Evolutionary conservation across 2,113 vertebrate genomes (phyloP).

Genomic region (Aphelocoma coerulescens): DNA sequence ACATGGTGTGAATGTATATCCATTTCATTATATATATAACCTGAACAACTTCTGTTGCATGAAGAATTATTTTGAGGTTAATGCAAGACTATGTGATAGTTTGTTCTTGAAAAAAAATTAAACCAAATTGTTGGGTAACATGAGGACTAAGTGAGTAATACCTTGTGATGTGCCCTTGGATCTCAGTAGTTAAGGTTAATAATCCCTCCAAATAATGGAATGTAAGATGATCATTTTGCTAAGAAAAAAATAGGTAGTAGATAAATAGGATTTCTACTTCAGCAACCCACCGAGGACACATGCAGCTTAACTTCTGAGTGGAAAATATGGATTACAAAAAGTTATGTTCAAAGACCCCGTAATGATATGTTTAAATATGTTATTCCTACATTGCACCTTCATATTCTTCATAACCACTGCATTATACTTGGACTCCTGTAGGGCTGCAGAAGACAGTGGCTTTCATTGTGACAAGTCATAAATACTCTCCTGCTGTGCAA

Average conservation of each 20-base stretch:
- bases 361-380: constrained; percentile 66
- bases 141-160: neutral
- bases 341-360: constrained; percentile 16
- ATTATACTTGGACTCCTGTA: constrained; percentile 59
- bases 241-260: constrained; percentile 49
- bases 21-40: neutral
- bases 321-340: constrained; percentile 32
- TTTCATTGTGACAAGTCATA: constrained; percentile 67
- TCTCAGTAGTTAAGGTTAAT: constrained; percentile 47
- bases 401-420: constrained; percentile 44
- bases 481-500: constrained; percentile 66
- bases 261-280: constrained; percentile 59
- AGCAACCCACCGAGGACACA: constrained; percentile 53
- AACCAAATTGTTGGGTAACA: neutral
- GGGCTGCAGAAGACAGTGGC: constrained; percentile 52
- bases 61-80: constrained; percentile 14
- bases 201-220: constrained; percentile 54
- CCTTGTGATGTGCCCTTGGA: constrained; percentile 29
- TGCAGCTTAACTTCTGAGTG: constrained; percentile 55
- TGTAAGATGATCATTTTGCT: constrained; percentile 56
- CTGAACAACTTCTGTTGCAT: neutral
- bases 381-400: constrained; percentile 24
- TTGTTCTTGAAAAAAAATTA: neutral
- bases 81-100: neutral
- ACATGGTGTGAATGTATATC: neutral